Evolutionary conservation across 2,797 vertebrate species (phyloP), one percentile per base, ranked within the genome.

Genomic region (Carduelis carduelis): DNA sequence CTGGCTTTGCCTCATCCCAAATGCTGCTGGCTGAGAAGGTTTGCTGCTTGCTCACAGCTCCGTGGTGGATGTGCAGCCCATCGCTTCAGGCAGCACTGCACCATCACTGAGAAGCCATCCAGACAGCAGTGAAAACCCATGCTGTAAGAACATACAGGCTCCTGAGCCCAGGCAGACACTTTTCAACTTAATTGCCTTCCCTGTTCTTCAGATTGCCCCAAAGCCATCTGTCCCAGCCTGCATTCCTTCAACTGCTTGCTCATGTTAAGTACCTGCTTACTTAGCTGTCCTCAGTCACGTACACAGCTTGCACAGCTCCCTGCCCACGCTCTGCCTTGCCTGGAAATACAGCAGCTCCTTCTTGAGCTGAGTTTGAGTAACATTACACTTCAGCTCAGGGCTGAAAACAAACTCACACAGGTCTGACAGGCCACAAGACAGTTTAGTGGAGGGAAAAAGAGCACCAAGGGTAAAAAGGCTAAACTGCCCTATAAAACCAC

Each of bases 281-380:
- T 93, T 71, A 92, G 93, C 95, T 92, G 93, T 68, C 89, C 89
- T 60, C 6, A 21, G 92, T 96, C 95, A 97, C 95, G 87, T 95
- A 94, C 13, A 3, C 93, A 87, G 83, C 71, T 35, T 13, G 22
- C 77, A 41, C 47, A 94, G 84, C 84, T 93, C 83, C 77, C 80
- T 91, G 89, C 83, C 89, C 85, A 79, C 5, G 2, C 77, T 90
- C 50, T 0, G 0, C 76, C 71, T 39, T 0, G 14, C 71, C 60
- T 83, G 81, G 28, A 76, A 84, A 66, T 26, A 43, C 65, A 68
- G 68, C 83, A 87, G 86, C 55, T 92, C 86, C 81, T 95, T 66
- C 85, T 69, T 4, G 0, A 81, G 53, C 84, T 26, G 53, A 74
- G 59, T 57, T 50, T 47, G 20, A 78, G 35, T 27, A 81, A 86